Base-by-base conservation (phyloP, 2,113 vertebrate species). In the Aspiorhynchus laticeps region DNA sequence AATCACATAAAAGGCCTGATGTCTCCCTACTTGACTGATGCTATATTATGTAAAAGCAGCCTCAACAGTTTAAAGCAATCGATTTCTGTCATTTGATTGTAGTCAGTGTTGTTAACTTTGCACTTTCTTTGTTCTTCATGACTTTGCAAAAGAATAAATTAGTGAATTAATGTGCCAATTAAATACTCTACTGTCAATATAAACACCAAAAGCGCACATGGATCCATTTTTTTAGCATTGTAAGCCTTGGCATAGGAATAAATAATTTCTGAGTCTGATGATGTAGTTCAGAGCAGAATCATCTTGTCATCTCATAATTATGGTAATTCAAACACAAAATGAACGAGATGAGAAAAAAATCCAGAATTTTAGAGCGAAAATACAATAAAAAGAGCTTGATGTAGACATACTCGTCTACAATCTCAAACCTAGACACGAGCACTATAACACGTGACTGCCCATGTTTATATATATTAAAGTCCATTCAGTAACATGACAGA, bases 251-350 rank as follows among this genome's bases (percentile, higher is more conserved):
- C 71, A n/a, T 12, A 6, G 19, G 21, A 38, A 73, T 38, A 38
- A 73, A 21, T 41, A 0, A 73, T 73, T 73, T 41, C 19, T 5
- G 67, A 21, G 36, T 41, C 69, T 21, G 36, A 41, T 73, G 33
- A 21, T 6, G 4, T 6, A 38, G 73, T 43, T 75, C 73, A 26
- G 73, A 75, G 73, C 24, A 26, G 73, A 26, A 75, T 43, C 2
- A 43, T 43, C 41, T 75, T 26, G 73, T 43, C 73, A 26, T 46
- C 73, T 75, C 7, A 11, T 75, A 46, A 75, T 75, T 75, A 75
- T 75, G 73, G 38, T 12, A 43, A 41, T 75, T 43, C 73, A 43
- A 21, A 43, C 2, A 1, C 21, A 43, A 38, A 24, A 24, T 12
- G 36, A 73, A 41, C 24, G 43, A 26, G n/a, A 59, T 6, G 9